A percentile compares a stretch with the other conserved stretches of the same genome.
phyloP scores from a whole-genome alignment of 1,140 invertebrate genomes.

The Cyphomyrmex costatus region DNA sequence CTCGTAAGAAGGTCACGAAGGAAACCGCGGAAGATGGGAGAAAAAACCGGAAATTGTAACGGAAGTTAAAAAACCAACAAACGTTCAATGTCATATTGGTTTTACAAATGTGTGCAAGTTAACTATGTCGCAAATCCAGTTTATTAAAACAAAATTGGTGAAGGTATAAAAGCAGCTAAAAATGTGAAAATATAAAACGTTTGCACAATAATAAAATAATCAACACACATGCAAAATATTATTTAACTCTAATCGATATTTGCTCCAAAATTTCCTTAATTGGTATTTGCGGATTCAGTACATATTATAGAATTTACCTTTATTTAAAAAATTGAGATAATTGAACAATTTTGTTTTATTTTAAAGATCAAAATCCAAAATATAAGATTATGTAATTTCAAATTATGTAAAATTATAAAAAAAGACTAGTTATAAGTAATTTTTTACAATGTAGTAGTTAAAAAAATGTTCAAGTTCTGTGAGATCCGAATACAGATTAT shows the following conservation, averaged over 20 bases:
- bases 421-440: no score
- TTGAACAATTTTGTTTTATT: no score
- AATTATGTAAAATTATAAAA: no score
- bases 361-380: no score
- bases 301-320: no score
- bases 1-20: constrained; percentile 33
- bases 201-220: background rate
- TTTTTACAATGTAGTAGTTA: no score
- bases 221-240: background rate
- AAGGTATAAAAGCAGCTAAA: background rate
- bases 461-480: no score
- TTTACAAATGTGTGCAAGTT: background rate
- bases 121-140: background rate
- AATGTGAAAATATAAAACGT: background rate
- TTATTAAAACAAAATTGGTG: background rate
- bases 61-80: constrained; percentile 14
- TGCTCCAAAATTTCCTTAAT: no score
- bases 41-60: constrained; percentile 50
- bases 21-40: constrained; percentile 11
- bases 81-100: background rate
- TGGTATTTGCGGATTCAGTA: no score
- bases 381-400: no score
- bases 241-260: background rate
- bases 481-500: no score
- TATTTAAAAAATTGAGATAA: no score